These are phyloP conservation scores for Girardinus metallicus DNA, from an alignment of 2,797 vertebrate genomes.

Conservation along the genomic window DNA sequence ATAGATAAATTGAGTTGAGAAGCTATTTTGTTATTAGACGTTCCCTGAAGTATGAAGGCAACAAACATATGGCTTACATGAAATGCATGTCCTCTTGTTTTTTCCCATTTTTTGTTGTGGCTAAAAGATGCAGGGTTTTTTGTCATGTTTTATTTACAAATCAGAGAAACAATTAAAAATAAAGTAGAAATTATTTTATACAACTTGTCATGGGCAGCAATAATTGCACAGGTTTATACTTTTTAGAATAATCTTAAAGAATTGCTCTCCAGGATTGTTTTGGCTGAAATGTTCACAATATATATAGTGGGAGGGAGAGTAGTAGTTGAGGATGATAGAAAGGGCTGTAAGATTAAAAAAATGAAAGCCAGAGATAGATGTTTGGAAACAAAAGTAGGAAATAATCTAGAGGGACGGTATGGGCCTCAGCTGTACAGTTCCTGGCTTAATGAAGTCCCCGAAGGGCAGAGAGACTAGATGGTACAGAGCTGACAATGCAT, in stretches of 20 bases:
- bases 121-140: not conserved
- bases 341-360: constrained; percentile 31
- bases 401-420: constrained; percentile 53
- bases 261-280: not conserved
- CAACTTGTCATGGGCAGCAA: not conserved
- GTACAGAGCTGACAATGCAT: constrained; percentile 63
- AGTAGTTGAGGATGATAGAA: not conserved
- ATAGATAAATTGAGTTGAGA: not conserved
- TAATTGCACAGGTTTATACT: not conserved
- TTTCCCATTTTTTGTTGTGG: not conserved
- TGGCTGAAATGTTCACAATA: not conserved
- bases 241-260: not conserved
- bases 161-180: not conserved
- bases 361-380: constrained; percentile 45
- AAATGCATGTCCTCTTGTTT: not conserved
- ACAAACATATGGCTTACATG: not conserved
- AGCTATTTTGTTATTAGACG: not conserved
- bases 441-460: constrained; percentile 73
- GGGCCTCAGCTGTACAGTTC: constrained; percentile 73
- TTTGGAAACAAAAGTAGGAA: constrained; percentile 44
- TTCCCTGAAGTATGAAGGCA: not conserved
- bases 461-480: constrained; percentile 59
- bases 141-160: not conserved
- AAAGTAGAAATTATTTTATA: not conserved
- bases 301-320: not conserved